Base-by-base conservation (phyloP, 2,888 invertebrate genomes). In the Serripes groenlandicus region DNA sequence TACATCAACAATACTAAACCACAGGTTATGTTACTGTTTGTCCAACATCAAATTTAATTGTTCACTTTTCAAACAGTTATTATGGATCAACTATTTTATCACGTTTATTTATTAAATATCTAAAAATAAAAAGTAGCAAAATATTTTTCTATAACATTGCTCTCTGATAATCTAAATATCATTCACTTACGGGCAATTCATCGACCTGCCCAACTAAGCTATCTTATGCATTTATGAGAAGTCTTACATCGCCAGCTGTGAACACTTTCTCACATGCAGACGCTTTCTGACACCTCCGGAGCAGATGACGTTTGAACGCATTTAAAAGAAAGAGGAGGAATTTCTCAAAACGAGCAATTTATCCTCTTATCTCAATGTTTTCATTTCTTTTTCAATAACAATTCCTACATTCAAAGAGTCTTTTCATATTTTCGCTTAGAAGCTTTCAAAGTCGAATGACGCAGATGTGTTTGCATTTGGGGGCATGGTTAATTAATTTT, bases 341-440 rank as follows among this genome's bases (percentile, higher is more conserved):
- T 64, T 64, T 34, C 5, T 64, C 35, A 7, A 26, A 5, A 64
- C 15, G n/a, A 64, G 35, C 35, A 64, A 35, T 64, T 64, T 64
- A 34, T 34, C 30, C n/a, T 28, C 35, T 64, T 35, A 7, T 35
- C 35, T 34, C 32, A 34, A 64, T 64, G 64, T 35, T 64, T 64
- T 34, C 64, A 28, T 9, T 5, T 21, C 7, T 60, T 28, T 28
- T 30, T 54, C 5, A n/a, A n/a, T n/a, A 15, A 54, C n/a, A n/a
- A 15, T 5, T n/a, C 54, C n/a, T 5, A 15, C 9, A 54, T 23
- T 54, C 54, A 15, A 9, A 23, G 5, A 15, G 54, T 15, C n/a
- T 23, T 5, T 54, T 23, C 54, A 54, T 54, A n/a, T 23, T 15
- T 54, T 5, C 9, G 54, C n/a, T n/a, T n/a, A n/a, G n/a, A 42